Conservation (phyloP, 2,888 invertebrate genomes). For the Oscheius onirici region DNA sequence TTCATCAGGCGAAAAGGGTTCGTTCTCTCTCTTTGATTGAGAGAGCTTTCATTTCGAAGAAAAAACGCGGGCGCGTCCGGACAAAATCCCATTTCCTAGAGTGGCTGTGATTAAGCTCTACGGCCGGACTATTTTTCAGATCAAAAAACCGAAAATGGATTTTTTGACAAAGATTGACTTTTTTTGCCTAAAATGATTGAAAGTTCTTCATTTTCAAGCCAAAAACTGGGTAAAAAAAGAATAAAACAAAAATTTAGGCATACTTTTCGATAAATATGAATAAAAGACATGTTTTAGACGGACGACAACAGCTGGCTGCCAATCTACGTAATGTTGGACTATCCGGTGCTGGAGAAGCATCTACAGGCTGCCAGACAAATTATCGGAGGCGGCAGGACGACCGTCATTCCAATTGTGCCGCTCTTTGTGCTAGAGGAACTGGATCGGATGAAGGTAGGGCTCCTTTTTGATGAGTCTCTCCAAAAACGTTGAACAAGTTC, state of each 20-base stretch:
- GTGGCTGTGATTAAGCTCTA: slow-evolving; percentile 3
- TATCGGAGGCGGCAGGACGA: not conserved
- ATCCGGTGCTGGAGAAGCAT: slow-evolving; percentile 25
- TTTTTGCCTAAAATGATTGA: no score
- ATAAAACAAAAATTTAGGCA: no score
- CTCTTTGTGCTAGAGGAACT: slow-evolving; percentile 30
- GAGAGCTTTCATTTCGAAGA: not conserved
- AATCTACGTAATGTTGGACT: slow-evolving; percentile 23
- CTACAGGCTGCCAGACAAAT: not conserved
- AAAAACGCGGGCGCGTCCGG: slow-evolving; percentile 5
- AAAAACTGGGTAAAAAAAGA: no score
- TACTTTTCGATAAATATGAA: no score
- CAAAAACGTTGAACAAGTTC: no score
- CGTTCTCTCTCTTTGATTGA: not conserved
- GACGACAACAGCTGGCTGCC: slow-evolving; percentile 24
- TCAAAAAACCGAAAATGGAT: not conserved
- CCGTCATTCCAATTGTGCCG: slow-evolving; percentile 29
- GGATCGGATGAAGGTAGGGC: slow-evolving; percentile 31
- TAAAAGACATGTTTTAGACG: not conserved
- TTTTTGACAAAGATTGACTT: not conserved
- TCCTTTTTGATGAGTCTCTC: not conserved
- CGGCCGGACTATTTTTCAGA: not conserved
- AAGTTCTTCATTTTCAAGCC: no score
- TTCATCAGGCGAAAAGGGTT: slow-evolving; percentile 6
- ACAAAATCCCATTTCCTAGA: slow-evolving; percentile 17